These are phyloP conservation scores for Zhengitettix transpicula DNA, from an alignment of 2,888 invertebrate species.

Conservation along the genomic window DNA sequence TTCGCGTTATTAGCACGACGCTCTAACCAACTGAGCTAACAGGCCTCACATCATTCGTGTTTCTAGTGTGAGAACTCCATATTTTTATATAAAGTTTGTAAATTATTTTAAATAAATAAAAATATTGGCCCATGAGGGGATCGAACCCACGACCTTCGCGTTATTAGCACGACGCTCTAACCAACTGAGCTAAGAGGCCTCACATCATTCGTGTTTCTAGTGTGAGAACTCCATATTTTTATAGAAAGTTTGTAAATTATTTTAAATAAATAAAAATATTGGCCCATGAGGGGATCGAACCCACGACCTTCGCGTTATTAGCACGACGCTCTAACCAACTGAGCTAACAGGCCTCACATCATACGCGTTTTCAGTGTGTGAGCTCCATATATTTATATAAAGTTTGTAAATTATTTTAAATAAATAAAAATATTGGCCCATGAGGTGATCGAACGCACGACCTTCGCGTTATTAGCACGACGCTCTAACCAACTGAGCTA, in stretches of 20 bases:
- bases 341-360: conserved; percentile 13
- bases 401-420: no score
- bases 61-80: no score
- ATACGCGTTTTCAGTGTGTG: no score
- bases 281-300: conserved; percentile 13
- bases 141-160: conserved; percentile 1
- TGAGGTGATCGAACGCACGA: background rate
- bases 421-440: background rate
- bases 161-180: conserved; percentile 1
- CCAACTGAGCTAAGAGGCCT: background rate
- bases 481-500: conserved; percentile 1
- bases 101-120: no score
- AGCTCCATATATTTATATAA: no score
- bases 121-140: background rate
- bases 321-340: conserved; percentile 12
- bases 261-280: no score
- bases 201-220: no score
- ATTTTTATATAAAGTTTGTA: no score
- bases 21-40: conserved; percentile 1
- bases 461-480: conserved; percentile 1
- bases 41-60: background rate
- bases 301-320: conserved; percentile 13
- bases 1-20: conserved; percentile 1
- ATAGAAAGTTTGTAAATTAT: no score
- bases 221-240: no score